These are phyloP conservation scores for Scartelaos histophorus DNA, from an alignment of 2,113 vertebrate genomes.

Conservation along the genomic window DNA sequence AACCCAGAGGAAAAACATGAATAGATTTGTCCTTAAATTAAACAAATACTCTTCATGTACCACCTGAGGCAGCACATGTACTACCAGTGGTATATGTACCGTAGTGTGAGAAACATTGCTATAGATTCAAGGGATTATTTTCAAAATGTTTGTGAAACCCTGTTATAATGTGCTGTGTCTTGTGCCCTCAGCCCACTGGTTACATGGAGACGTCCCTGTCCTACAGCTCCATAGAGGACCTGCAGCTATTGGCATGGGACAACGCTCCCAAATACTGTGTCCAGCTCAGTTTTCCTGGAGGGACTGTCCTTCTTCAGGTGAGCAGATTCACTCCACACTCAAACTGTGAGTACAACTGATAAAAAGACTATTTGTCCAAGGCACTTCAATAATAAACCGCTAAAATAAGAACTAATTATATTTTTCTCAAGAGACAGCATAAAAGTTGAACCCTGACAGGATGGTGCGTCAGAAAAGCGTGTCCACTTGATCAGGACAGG, in stretches of 20 bases:
- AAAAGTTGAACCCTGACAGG: background rate
- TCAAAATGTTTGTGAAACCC: background rate
- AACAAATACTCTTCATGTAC: background rate
- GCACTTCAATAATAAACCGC: background rate
- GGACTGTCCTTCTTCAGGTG: conserved; percentile 96
- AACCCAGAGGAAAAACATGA: too few species aligned
- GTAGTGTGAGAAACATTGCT: too few species aligned
- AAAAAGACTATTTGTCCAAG: background rate
- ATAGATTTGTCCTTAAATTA: background rate
- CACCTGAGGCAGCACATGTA: too few species aligned
- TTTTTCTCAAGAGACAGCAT: background rate
- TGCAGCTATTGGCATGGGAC: conserved; percentile 99
- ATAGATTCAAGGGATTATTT: background rate
- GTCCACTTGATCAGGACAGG: background rate
- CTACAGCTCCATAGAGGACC: conserved; percentile 97
- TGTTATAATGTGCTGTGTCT: conserved; percentile 13
- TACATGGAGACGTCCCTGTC: conserved; percentile 98
- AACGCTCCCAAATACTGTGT: conserved; percentile 99
- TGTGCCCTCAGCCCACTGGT: conserved; percentile 87
- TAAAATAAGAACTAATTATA: background rate
- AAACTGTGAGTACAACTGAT: background rate
- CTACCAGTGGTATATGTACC: too few species aligned
- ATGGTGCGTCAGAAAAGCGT: background rate
- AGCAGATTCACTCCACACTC: background rate
- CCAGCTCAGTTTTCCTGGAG: conserved; percentile 95